Evolutionary conservation across 2,797 vertebrate species (phyloP).

Genomic region (Lepilemur ruficaudatus): DNA sequence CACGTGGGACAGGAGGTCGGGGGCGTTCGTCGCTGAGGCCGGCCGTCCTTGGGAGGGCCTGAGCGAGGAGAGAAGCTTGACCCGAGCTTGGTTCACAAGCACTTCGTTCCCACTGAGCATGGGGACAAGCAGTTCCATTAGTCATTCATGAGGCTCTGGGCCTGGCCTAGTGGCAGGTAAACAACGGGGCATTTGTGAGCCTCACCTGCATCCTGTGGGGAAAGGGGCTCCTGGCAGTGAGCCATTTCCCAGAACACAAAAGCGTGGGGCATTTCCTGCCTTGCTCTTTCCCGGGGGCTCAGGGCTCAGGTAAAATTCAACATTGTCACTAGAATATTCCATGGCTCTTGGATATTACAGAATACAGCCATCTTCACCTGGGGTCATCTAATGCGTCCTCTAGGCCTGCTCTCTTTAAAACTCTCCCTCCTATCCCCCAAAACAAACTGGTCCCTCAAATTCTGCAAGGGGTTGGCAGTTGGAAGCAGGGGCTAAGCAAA

Average conservation of each 20-base stretch:
- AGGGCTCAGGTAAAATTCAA: neutral
- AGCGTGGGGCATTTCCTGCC: neutral
- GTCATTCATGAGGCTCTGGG: neutral
- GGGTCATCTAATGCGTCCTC: neutral
- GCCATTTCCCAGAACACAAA: neutral
- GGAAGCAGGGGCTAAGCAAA: neutral
- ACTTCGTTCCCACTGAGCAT: rapidly evolving
- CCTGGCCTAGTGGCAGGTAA: rapidly evolving
- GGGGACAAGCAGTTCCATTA: neutral
- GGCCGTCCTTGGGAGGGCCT: neutral
- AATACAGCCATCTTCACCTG: neutral
- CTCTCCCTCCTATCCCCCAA: neutral
- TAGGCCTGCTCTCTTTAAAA: neutral
- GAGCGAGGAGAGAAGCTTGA: neutral
- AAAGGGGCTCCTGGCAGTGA: neutral
- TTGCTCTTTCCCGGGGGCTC: neutral
- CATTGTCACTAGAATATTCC: neutral
- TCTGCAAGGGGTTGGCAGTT: neutral
- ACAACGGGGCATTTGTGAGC: neutral
- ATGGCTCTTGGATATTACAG: rapidly evolving
- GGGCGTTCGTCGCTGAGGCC: rapidly evolving
- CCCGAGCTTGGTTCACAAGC: neutral
- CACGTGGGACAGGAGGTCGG: rapidly evolving
- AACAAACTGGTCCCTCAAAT: neutral
- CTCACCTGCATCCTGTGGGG: rapidly evolving